Percentiles rank a stretch among this genome's conserved stretches.
Conservation (phyloP, 1,140 invertebrate species). For the Neodiprion fabricii region DNA sequence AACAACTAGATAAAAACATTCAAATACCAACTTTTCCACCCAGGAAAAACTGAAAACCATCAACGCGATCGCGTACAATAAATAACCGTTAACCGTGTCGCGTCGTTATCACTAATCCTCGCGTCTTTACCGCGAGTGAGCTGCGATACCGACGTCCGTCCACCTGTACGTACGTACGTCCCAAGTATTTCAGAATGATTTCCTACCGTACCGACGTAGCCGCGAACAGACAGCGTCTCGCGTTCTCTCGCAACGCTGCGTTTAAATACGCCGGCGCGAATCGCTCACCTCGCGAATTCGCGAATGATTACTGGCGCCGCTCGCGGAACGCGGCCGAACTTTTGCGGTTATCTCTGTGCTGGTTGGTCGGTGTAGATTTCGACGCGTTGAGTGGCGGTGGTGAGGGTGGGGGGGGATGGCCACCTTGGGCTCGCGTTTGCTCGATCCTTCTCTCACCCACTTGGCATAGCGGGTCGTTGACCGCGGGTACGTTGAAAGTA, state of each 20-base stretch:
- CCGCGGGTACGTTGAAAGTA: constrained; percentile 1
- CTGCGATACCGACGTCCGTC: background rate
- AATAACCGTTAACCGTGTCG: too few relatives aligned
- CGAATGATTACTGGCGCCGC: background rate
- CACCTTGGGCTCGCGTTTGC: background rate
- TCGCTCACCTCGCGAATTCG: background rate
- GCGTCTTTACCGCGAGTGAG: background rate
- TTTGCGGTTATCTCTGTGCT: too few relatives aligned
- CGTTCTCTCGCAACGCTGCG: background rate
- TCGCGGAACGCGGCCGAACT: background rate
- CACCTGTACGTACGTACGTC: too few relatives aligned
- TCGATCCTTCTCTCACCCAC: background rate
- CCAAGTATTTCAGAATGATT: background rate
- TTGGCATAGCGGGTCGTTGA: background rate
- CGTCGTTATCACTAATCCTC: too few relatives aligned
- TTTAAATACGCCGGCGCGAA: background rate
- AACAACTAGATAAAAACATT: too few relatives aligned
- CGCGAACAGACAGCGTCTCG: background rate
- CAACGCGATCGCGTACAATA: too few relatives aligned
- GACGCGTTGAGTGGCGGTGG: too few relatives aligned
- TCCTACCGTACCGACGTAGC: background rate
- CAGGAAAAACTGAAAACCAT: too few relatives aligned
- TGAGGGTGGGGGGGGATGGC: background rate
- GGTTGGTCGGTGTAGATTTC: too few relatives aligned
- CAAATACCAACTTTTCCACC: too few relatives aligned